Conservation (phyloP, 2,888 invertebrate genomes). For the Eupeodes latifasciatus region DNA sequence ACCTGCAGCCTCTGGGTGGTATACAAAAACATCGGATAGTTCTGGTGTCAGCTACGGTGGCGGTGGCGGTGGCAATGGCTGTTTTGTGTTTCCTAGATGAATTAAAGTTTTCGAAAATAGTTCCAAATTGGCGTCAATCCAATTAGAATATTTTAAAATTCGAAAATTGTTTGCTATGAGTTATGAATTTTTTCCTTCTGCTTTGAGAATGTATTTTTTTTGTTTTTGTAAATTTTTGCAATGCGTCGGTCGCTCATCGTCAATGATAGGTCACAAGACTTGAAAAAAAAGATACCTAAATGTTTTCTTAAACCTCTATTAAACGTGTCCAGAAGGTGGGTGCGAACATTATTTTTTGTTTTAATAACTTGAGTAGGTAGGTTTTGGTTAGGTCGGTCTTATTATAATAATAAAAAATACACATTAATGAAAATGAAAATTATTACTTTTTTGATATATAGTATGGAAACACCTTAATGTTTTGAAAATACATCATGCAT, state of each 20-base stretch:
- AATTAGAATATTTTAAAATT: constrained; percentile 42
- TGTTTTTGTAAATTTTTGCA: neutral
- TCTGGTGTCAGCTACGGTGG: too few relatives aligned
- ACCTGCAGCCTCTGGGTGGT: constrained; percentile 43
- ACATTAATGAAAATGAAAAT: neutral
- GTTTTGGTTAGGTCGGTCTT: too few relatives aligned
- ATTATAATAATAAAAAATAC: neutral
- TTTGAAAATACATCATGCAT: constrained; percentile 44
- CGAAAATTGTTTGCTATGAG: constrained; percentile 32
- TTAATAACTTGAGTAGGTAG: neutral
- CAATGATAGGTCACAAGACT: constrained; percentile 63
- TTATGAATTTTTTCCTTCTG: constrained; percentile 25
- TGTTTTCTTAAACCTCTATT: constrained; percentile 8
- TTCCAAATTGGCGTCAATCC: constrained; percentile 70
- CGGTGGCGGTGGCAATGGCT: neutral
- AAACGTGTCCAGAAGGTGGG: constrained; percentile 51
- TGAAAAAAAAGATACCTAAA: neutral
- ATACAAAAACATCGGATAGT: too few relatives aligned
- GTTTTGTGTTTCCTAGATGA: constrained; percentile 21
- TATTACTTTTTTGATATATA: neutral
- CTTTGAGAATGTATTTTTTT: neutral
- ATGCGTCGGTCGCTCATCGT: constrained; percentile 18
- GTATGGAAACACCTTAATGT: neutral
- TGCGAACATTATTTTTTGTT: constrained; percentile 24
- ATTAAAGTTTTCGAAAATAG: constrained; percentile 61